These are phyloP conservation scores for Brachionus calyciflorus DNA, from an alignment of 1,140 invertebrate species.

Conservation along the genomic window DNA sequence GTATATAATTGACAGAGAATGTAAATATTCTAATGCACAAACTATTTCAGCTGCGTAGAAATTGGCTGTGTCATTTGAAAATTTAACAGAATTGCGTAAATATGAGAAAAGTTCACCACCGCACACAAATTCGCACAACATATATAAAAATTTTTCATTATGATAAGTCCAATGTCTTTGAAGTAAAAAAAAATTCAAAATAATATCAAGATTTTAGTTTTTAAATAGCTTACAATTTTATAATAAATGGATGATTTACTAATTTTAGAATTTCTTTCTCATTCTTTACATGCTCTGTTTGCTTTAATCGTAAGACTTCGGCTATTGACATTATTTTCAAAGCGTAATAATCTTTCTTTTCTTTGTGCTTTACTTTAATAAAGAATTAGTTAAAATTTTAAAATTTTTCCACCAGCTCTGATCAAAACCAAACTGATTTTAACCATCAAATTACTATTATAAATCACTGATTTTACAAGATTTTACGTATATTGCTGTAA, in stretches of 20 bases:
- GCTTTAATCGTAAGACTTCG: conserved; percentile 83
- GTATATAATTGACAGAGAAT: conserved; percentile 80
- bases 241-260: conserved; percentile 86
- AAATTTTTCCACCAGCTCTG: too few species aligned
- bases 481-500: too few species aligned
- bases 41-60: conserved; percentile 94
- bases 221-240: conserved; percentile 73
- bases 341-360: conserved; percentile 72
- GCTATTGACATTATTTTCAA: conserved; percentile 87
- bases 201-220: neutral
- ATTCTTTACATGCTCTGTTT: conserved; percentile 87
- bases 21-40: conserved; percentile 85
- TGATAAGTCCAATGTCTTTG: conserved; percentile 66
- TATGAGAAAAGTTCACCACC: conserved; percentile 94
- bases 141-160: conserved; percentile 79
- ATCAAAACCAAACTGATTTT: too few species aligned
- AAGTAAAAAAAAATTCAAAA: neutral
- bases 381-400: too few species aligned
- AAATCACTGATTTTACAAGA: too few species aligned
- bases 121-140: conserved; percentile 82
- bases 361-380: conserved; percentile 72
- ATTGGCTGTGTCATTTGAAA: conserved; percentile 77
- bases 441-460: too few species aligned
- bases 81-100: conserved; percentile 79
- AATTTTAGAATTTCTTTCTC: conserved; percentile 78